These are phyloP conservation scores for Seira ritae DNA, from an alignment of 2,888 invertebrate genomes.

Conservation along the genomic window DNA sequence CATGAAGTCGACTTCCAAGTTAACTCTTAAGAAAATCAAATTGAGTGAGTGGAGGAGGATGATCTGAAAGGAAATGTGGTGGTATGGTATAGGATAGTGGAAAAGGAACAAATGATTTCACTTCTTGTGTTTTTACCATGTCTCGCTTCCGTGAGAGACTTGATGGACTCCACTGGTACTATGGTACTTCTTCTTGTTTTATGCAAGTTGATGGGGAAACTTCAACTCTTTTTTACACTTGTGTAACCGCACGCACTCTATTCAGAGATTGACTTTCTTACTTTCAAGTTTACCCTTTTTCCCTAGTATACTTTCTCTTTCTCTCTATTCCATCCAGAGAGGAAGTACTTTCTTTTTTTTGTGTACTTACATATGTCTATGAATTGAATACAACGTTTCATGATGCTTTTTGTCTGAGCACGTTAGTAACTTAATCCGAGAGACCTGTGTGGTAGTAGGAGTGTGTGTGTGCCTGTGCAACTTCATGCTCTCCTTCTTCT, in stretches of 20 bases:
- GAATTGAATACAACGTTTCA: neutral
- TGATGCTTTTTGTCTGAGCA: neutral
- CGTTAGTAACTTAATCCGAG: neutral
- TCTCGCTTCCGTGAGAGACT: slow-evolving; percentile 24
- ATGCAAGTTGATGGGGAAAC: slow-evolving; percentile 40
- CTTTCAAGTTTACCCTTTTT: neutral
- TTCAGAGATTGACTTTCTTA: slow-evolving; percentile 45
- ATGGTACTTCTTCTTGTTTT: slow-evolving; percentile 34
- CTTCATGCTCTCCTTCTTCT: too few species aligned
- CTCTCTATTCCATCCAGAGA: too few species aligned
- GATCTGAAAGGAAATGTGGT: too few species aligned
- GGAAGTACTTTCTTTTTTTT: too few species aligned
- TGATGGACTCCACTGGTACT: slow-evolving; percentile 52
- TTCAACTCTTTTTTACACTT: slow-evolving; percentile 47
- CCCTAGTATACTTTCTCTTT: neutral
- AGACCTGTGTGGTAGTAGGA: too few species aligned
- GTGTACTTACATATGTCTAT: slow-evolving; percentile 1
- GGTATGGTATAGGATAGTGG: too few species aligned
- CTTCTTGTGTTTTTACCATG: slow-evolving; percentile 35
- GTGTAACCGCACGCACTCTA: slow-evolving; percentile 32
- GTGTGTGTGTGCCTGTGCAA: too few species aligned
- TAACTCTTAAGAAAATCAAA: too few species aligned
- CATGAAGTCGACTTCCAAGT: too few species aligned
- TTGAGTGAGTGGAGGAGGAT: too few species aligned
- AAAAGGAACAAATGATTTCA: slow-evolving; percentile 40